These are phyloP conservation scores for Dasyurus viverrinus DNA, from an alignment of 2,113 vertebrate genomes.

Conservation along the genomic window DNA sequence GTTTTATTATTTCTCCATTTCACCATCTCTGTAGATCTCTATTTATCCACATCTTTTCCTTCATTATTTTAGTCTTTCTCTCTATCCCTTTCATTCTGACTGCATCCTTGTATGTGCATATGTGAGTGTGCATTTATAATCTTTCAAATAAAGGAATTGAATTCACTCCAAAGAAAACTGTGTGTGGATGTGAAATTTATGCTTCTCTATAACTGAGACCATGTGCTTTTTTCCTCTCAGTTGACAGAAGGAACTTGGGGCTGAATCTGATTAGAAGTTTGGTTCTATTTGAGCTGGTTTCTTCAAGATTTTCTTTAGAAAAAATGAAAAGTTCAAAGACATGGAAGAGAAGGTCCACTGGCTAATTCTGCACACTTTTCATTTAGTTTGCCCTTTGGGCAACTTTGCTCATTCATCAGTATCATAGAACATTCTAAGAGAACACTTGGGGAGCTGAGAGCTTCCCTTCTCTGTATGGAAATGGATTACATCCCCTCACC, in stretches of 20 bases:
- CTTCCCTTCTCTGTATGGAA: neutral
- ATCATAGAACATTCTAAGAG: neutral
- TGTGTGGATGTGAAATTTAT: neutral
- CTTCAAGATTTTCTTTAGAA: neutral
- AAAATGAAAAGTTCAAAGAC: neutral
- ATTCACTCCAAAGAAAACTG: neutral
- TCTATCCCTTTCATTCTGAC: neutral
- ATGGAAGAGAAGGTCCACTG: neutral
- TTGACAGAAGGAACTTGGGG: neutral
- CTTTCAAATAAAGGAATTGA: conserved; percentile 5
- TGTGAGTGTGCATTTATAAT: neutral
- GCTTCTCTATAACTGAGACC: conserved; percentile 3
- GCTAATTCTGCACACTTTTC: neutral
- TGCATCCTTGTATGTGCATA: neutral
- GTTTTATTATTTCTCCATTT: neutral
- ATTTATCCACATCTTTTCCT: neutral
- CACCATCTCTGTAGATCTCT: neutral
- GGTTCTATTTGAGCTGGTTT: neutral
- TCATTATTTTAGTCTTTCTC: neutral
- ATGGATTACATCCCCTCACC: neutral
- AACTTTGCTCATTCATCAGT: neutral
- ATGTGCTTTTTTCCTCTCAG: neutral
- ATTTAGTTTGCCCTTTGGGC: neutral
- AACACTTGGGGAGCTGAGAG: neutral
- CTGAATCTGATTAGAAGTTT: neutral